A percentile compares a stretch with the other conserved stretches of the same genome.
phyloP scores from a whole-genome alignment of 2,113 vertebrate species.

The Macrotus californicus region DNA sequence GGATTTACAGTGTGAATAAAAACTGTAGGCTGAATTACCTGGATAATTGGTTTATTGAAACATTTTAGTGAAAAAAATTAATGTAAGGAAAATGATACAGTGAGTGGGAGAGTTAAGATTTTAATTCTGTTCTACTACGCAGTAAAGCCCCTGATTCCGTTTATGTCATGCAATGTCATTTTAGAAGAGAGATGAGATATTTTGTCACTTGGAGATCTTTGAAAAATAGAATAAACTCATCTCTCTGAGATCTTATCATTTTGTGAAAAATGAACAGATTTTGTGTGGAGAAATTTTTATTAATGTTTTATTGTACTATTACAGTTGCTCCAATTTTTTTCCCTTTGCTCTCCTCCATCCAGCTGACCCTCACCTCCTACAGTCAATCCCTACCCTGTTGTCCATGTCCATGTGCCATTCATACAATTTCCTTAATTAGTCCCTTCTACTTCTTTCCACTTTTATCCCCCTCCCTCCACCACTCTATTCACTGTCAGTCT shows the following conservation, averaged over 20 bases:
- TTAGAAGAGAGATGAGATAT: not conserved
- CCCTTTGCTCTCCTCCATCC: too few relatives aligned
- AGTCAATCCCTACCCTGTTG: too few relatives aligned
- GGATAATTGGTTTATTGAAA: not conserved
- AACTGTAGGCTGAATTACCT: not conserved
- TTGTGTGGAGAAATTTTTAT: not conserved
- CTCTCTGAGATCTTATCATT: not conserved
- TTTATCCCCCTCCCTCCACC: too few relatives aligned
- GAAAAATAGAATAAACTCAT: not conserved
- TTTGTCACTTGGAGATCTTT: not conserved
- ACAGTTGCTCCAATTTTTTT: too few relatives aligned
- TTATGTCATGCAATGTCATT: not conserved
- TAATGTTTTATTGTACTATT: too few relatives aligned
- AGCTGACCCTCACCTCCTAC: too few relatives aligned
- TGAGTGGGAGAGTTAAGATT: not conserved
- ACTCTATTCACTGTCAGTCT: too few relatives aligned
- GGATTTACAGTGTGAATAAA: not conserved
- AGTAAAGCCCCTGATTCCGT: not conserved
- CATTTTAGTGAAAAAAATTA: not conserved
- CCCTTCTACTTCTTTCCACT: too few relatives aligned
- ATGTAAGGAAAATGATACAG: not conserved
- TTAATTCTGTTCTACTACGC: not conserved
- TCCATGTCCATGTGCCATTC: too few relatives aligned
- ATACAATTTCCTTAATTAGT: too few relatives aligned
- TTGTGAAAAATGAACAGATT: not conserved